Evolutionary conservation across 92 coral and sea anemone species (phyloP), one percentile per base, ranked within the genome.

Genomic region (Desmophyllum pertusum): DNA sequence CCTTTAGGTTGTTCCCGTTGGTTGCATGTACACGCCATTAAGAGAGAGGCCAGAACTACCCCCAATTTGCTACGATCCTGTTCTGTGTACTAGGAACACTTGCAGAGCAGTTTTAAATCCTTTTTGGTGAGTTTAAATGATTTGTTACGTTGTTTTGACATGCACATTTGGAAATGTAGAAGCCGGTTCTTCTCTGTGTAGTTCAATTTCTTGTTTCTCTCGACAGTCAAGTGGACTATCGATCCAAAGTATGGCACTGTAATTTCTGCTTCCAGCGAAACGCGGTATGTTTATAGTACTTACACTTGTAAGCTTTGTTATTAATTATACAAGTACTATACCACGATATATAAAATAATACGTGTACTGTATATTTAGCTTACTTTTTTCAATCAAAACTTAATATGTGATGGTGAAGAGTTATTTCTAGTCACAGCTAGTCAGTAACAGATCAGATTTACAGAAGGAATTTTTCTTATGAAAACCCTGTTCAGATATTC

Each of bases 221-320:
- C 45, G 31, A 18, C 77, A 96, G 99, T 79, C 99, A 96, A 92
- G 99, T 96, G 85, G 99, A 96, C 85, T 96, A 96, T 85, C 89
- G 99, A 82, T 93, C 99, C 30, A 96, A 96, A 94, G 97, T 96
- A 10, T 96, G 99, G 99, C 99, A 96, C 68, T 96, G 99, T 85
- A 96, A 96, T 82, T 96, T 96, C 80, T 96, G 99, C 78, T 96
- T 96, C 86, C 99, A 96, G 70, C 87, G 99, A 83, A 96, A 96
- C 89, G 99, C 99, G 77, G 99, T 96, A 80, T 93, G 98, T 66
- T 66, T 66, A 65, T 42, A 33, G 64, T 57, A n/a, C n/a, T n/a
- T n/a, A n/a, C n/a, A n/a, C n/a, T n/a, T n/a, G n/a, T n/a, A n/a
- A n/a, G n/a, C n/a, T n/a, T n/a, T n/a, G n/a, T n/a, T n/a, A n/a